phyloP scores from a whole-genome alignment of 2,797 vertebrate species.

The Myotis findleyi region DNA sequence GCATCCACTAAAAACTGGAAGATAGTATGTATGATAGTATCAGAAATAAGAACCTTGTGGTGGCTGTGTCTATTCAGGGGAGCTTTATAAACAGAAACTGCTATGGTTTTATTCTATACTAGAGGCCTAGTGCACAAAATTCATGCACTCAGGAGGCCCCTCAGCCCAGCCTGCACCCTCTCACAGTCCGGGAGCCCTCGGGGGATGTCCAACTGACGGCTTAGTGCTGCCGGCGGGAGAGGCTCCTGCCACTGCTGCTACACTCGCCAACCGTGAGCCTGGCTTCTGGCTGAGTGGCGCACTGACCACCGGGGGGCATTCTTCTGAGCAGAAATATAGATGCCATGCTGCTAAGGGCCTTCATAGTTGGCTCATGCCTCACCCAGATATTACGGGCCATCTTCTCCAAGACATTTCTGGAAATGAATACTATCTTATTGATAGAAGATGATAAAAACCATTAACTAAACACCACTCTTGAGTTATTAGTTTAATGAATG shows the following conservation, averaged over 20 bases:
- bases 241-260: too few species aligned
- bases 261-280: too few species aligned
- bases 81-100: slow-evolving; percentile 54
- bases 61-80: background rate
- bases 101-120: background rate
- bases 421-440: slow-evolving; percentile 20
- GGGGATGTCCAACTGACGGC: too few species aligned
- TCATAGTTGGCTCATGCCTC: background rate
- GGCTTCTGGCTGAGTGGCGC: too few species aligned
- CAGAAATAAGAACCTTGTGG: slow-evolving; percentile 27
- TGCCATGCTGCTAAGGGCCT: background rate
- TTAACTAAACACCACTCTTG: background rate
- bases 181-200: too few species aligned
- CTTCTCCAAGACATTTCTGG: slow-evolving; percentile 32
- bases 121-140: too few species aligned
- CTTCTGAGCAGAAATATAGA: slow-evolving; percentile 29
- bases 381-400: background rate
- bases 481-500: background rate
- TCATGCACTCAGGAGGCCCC: too few species aligned
- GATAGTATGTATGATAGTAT: background rate
- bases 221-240: too few species aligned
- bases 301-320: too few species aligned
- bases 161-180: too few species aligned
- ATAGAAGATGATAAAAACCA: slow-evolving; percentile 33
- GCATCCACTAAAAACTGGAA: background rate